A percentile compares a stretch with the other conserved stretches of the same genome.
phyloP scores from a whole-genome alignment of 2,797 vertebrate genomes.

The Microctenopoma steveboyesi region DNA sequence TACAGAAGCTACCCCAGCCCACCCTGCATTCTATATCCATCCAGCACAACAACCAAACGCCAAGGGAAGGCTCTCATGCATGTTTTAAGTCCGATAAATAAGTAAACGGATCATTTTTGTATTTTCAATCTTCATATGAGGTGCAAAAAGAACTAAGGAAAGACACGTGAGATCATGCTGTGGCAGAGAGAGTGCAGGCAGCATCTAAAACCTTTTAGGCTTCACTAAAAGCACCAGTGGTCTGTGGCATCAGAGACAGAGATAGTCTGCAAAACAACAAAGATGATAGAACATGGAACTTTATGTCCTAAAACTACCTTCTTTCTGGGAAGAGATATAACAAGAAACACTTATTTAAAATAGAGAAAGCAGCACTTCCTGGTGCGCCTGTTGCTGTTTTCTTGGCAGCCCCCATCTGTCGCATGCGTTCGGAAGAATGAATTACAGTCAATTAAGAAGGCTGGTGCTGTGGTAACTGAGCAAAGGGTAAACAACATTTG shows the following conservation, averaged over 20 bases:
- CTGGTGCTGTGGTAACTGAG: conserved; percentile 50
- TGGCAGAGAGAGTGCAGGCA: conserved; percentile 34
- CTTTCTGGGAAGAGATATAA: conserved; percentile 41
- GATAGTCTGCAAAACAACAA: conserved; percentile 25
- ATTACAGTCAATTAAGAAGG: conserved; percentile 69
- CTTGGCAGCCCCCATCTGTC: conserved; percentile 65
- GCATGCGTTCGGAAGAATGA: conserved; percentile 52
- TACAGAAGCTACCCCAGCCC: conserved; percentile 33
- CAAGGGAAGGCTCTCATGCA: conserved; percentile 61
- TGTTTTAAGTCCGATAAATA: conserved; percentile 75
- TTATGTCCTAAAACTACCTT: conserved; percentile 37
- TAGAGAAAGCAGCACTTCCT: conserved; percentile 15
- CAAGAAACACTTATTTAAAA: conserved; percentile 12
- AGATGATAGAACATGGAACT: conserved; percentile 32
- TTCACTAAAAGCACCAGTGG: conserved; percentile 46
- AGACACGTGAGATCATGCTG: conserved; percentile 23
- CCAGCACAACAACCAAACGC: conserved; percentile 47
- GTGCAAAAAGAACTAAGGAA: conserved; percentile 52
- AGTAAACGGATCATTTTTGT: conserved; percentile 64
- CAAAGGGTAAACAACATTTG: conserved; percentile 64
- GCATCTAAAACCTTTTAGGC: conserved; percentile 54
- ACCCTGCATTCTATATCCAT: conserved; percentile 53
- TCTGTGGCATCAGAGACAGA: conserved; percentile 23
- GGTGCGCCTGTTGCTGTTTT: conserved; percentile 47
- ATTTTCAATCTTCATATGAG: conserved; percentile 50